These are phyloP conservation scores for Nothocercus julius DNA, from an alignment of 2,113 vertebrate species.

Conservation along the genomic window DNA sequence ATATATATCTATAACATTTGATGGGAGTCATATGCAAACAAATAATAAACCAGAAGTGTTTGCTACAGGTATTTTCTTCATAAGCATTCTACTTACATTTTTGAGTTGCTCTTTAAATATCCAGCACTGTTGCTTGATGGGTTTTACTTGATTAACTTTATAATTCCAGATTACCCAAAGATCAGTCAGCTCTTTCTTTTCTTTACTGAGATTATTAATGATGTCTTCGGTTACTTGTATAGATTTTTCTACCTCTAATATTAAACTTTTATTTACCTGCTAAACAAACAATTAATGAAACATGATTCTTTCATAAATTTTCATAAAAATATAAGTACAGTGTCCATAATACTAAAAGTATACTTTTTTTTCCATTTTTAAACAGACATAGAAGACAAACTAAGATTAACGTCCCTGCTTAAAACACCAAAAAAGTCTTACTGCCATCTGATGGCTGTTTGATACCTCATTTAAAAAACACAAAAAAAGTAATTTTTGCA, in stretches of 20 bases:
- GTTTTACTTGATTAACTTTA: conserved; percentile 73
- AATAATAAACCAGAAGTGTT: neutral
- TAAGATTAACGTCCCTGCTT: neutral
- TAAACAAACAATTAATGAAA: conserved; percentile 54
- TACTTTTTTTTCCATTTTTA: neutral
- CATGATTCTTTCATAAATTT: neutral
- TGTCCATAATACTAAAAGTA: neutral
- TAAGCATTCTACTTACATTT: conserved; percentile 69
- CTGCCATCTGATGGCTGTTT: neutral
- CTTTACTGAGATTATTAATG: conserved; percentile 72
- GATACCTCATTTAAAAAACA: neutral
- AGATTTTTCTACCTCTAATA: conserved; percentile 74
- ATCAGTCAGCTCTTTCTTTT: conserved; percentile 75
- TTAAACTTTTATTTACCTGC: conserved; percentile 77
- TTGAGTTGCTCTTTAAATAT: conserved; percentile 84
- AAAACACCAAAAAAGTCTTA: neutral
- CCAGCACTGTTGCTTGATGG: conserved; percentile 77
- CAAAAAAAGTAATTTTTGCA: neutral
- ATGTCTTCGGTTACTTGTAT: conserved; percentile 69
- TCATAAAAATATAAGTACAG: neutral
- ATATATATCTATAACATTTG: neutral
- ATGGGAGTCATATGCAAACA: neutral
- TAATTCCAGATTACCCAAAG: conserved; percentile 81
- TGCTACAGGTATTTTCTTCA: neutral
- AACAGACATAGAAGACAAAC: neutral